A percentile compares a stretch with the other conserved stretches of the same genome.
These are phyloP conservation scores for Agonopterix arenella DNA, from an alignment of 2,888 invertebrate genomes.

Conservation along the genomic window DNA sequence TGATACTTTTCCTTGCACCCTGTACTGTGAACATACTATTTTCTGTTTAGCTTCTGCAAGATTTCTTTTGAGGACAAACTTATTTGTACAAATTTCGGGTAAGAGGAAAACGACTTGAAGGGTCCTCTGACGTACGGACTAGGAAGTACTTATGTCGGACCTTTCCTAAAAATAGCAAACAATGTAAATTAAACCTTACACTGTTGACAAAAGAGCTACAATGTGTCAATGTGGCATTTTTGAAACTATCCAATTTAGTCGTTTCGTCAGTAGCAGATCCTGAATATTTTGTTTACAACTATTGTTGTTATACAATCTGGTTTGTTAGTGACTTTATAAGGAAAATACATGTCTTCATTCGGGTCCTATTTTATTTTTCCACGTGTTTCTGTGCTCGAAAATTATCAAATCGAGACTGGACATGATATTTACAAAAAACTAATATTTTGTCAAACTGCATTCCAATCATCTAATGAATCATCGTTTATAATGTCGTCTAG, in stretches of 20 bases:
- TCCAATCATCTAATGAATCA: too few relatives aligned
- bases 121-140: constrained; percentile 17
- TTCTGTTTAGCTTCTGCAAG: neutral
- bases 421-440: too few relatives aligned
- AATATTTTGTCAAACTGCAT: too few relatives aligned
- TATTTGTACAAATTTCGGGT: constrained; percentile 3
- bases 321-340: neutral
- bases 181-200: constrained; percentile 4
- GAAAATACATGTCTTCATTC: neutral
- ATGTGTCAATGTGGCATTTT: neutral
- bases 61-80: neutral
- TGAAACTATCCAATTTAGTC: too few relatives aligned
- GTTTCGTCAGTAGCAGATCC: neutral
- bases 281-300: neutral
- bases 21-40: too few relatives aligned
- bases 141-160: constrained; percentile 18
- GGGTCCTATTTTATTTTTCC: too few relatives aligned
- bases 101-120: constrained; percentile 20
- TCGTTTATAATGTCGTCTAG: too few relatives aligned
- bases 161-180: constrained; percentile 15
- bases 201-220: neutral
- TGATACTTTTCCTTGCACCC: too few relatives aligned
- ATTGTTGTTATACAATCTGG: neutral
- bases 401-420: too few relatives aligned
- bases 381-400: too few relatives aligned